Base-by-base conservation (phyloP, 2,888 invertebrate species). In the Agrilus mali region DNA sequence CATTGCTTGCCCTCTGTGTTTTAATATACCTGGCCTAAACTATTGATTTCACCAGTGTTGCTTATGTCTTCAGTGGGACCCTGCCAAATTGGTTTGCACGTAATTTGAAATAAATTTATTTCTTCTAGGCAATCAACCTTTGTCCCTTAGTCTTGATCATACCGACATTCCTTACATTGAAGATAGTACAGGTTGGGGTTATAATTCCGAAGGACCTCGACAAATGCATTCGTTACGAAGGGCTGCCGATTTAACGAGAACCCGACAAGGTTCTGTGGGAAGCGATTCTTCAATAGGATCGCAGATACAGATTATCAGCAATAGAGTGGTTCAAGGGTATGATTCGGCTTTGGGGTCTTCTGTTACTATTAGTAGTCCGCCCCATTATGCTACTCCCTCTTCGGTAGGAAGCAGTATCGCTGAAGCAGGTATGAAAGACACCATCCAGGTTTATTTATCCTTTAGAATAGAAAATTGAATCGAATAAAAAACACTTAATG, bases 331-430 rank as follows among this genome's bases (percentile, higher is more conserved):
- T 53, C 48, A 68, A 38, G 56, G 68, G 40, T 68, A 72, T 17
- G 80, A 79, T 63, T 80, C 80, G 15, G 80, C 80, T 1, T 74
- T 81, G 4, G 81, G 81, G 14, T 80, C 80, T 1, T 76, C 75
- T 10, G 73, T 73, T 0, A 64, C 71, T 35, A 72, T 72, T 27
- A 74, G 73, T 47, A 72, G 73, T 12, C 66, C 69, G 2, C 72
- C 71, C 37, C 66, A 66, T 40, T 63, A 66, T 7, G 64, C 65
- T 5, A 58, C 64, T 1, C 66, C 69, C 4, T 61, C 68, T 7
- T 61, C 64, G 0, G 58, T 63, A 17, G 59, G 62, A 42, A 56
- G 57, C 20, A 55, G 59, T 43, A 61, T 61, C 3, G 63, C 62
- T 1, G 68, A 68, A 49, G 61, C 61, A n/a, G 46, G 48, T 16